Evolutionary conservation across 2,888 invertebrate genomes (phyloP).

Genomic region (Eupeodes latifasciatus): DNA sequence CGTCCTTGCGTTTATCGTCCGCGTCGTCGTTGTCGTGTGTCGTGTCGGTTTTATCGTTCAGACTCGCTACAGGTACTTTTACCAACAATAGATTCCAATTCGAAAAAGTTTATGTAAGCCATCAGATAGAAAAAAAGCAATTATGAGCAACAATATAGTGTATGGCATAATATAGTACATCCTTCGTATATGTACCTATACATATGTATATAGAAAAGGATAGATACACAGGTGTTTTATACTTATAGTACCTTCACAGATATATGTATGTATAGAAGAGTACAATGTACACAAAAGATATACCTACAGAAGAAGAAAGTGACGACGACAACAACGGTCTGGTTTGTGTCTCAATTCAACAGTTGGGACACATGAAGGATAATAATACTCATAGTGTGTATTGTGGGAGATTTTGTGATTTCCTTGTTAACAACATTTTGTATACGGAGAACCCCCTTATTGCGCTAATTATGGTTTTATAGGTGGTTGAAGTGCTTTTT

Average conservation of each 20-base stretch:
- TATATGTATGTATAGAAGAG: neutral
- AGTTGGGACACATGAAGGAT: constrained; percentile 67
- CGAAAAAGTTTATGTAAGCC: constrained; percentile 56
- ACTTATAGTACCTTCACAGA: constrained; percentile 4
- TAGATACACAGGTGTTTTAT: constrained; percentile 24
- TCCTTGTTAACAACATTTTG: constrained; percentile 68
- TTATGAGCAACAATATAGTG: constrained; percentile 36
- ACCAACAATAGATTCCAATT: constrained; percentile 6
- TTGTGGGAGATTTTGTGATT: constrained; percentile 62
- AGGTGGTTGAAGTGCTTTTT: constrained; percentile 56
- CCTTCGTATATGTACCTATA: too few relatives aligned
- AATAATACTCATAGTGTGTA: constrained; percentile 21
- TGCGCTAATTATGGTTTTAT: constrained; percentile 63
- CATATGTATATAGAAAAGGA: neutral
- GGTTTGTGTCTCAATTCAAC: constrained; percentile 64
- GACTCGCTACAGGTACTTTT: neutral
- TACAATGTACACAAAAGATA: neutral
- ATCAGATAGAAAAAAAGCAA: constrained; percentile 43
- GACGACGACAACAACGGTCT: constrained; percentile 19
- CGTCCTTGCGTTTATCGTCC: neutral
- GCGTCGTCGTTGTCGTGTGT: neutral
- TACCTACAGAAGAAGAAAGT: constrained; percentile 52
- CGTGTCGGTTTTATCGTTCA: neutral
- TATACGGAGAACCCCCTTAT: constrained; percentile 64
- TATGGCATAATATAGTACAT: neutral